Base-by-base conservation (phyloP, 92 coral and sea anemone genomes). In the Porites lobata region DNA sequence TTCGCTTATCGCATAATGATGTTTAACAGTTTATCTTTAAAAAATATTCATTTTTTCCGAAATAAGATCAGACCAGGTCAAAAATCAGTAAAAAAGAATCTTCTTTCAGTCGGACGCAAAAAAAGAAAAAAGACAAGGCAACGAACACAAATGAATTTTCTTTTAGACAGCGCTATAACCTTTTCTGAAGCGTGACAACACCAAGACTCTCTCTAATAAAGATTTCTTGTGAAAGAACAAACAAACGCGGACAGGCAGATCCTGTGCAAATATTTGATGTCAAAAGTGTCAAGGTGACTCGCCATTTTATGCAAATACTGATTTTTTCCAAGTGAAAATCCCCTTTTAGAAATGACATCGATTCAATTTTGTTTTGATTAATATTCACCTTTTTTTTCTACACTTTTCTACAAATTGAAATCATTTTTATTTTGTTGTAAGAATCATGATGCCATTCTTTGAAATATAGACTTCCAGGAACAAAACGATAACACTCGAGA, bases 211-310 rank as follows among this genome's bases (percentile, higher is more conserved):
- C 19, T 24, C 1, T 5, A 59, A 77, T 32, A 67, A 77, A 77
- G 68, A 66, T 59, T 77, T 77, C 81, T 61, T 24, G n/a, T 15
- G 22, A 77, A 77, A 57, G 17, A 50, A 29, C 52, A 15, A 32
- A 61, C 62, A 24, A 59, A 58, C 51, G 47, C n/a, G 20, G 66
- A 32, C 68, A 59, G 14, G 81, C 21, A 57, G 38, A 77, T 17
- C 29, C 68, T 77, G 81, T 59, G 4, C 81, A 77, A 77, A 77
- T 26, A 77, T 77, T 61, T 62, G 51, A 8, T 77, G 6, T 66
- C 67, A 56, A 77, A 77, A 51, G 26, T 29, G 81, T n/a, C 50
- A 76, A 76, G 19, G 18, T 8, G 78, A 74, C 9, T 57, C 29
- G 80, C 58, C 80, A 26, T 54, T 22, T 57, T 56, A 22, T 3